Evolutionary conservation across 1,140 invertebrate species (phyloP), one percentile per base, ranked within the genome.

Genomic region (Dendrolimus punctatus): DNA sequence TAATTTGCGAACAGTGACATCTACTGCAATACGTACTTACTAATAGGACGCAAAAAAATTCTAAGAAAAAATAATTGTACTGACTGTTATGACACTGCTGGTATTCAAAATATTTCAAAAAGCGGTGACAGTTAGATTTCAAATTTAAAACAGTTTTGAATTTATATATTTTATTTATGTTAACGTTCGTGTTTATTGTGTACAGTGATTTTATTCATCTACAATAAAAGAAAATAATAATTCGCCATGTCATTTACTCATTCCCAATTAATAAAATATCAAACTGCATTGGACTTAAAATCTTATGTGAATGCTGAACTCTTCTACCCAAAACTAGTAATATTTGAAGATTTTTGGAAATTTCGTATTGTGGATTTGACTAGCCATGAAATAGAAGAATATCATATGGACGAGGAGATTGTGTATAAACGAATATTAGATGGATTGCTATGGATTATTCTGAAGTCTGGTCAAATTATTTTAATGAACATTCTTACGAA

Each of bases 361-460:
- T 51, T 76, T 41, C 56, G 51, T 40, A 54, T 76, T 36, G 43
- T 68, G 41, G 62, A 69, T 62, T 44, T 75, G 52, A 46, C 58
- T 52, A 55, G 56, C 39, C 10, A 54, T 50, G 44, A 58, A 52
- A 49, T 39, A 55, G 56, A 52, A 37, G 8, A 55, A 38, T 54
- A 61, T 38, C 52, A 57, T 44, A 68, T 76, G 49, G 58, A 71
- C 43, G 40, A 61, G 40, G 60, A 71, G 55, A 68, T 85, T 45
- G 44, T 60, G 9, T 63, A 76, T 53, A 65, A 66, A 58, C 53
- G 61, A 46, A 10, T 76, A n/a, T 57, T 64, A 6, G 58, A 68
- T n/a, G 55, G 74, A 41, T 61, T 69, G 50, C 49, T 85, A 8
- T 85, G 80, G 78, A 42, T 81, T 40, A 51, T 67, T 39, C 53